A percentile compares a stretch with the other conserved stretches of the same genome.
These are phyloP conservation scores for Drosophila paramelanica DNA, from an alignment of 2,888 invertebrate species.

Conservation along the genomic window DNA sequence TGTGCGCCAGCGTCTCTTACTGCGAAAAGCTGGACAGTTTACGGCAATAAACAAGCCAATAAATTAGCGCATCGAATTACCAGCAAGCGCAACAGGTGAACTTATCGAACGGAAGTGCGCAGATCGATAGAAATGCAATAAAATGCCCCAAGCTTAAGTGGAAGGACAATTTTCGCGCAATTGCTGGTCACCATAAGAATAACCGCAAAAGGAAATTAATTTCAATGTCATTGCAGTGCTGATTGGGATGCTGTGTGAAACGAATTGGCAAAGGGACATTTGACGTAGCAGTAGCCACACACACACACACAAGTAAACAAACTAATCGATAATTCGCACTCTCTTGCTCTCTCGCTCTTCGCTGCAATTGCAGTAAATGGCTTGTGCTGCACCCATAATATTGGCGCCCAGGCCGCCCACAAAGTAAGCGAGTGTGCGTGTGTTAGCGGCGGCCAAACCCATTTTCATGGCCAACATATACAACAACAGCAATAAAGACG, in stretches of 20 bases:
- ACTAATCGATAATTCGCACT: constrained; percentile 65
- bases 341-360: constrained; percentile 43
- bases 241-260: constrained; percentile 44
- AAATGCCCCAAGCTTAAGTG: background rate
- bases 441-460: constrained; percentile 53
- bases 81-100: constrained; percentile 45
- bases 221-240: constrained; percentile 43
- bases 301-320: constrained; percentile 50
- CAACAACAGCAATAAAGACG: constrained; percentile 22
- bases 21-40: constrained; percentile 24
- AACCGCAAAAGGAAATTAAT: constrained; percentile 37
- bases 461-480: constrained; percentile 50
- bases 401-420: constrained; percentile 57
- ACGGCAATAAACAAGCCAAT: constrained; percentile 17
- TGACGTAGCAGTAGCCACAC: constrained; percentile 33
- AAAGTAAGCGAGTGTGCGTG: constrained; percentile 12
- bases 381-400: constrained; percentile 49
- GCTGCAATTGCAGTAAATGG: constrained; percentile 50
- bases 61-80: constrained; percentile 29
- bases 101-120: constrained; percentile 30
- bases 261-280: constrained; percentile 40
- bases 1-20: constrained; percentile 29
- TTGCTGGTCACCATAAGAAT: constrained; percentile 28
- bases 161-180: constrained; percentile 22
- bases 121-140: constrained; percentile 40